phyloP scores from a whole-genome alignment of 2,797 vertebrate genomes.

The Cyprinodon diabolis region DNA sequence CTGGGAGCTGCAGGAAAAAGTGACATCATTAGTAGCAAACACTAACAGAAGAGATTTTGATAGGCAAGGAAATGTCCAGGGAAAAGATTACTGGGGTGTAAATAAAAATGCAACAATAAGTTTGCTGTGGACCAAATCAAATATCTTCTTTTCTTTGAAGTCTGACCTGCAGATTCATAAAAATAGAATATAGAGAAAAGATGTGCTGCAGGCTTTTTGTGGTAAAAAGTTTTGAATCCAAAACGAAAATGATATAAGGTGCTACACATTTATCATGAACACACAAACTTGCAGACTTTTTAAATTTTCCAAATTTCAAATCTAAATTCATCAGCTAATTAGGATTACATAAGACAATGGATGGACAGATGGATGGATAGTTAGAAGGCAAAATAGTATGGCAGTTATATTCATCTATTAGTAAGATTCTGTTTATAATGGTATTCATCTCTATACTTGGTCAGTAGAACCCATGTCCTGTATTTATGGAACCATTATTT shows the following conservation, averaged over 20 bases:
- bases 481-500: no score
- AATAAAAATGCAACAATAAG: background rate
- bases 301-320: background rate
- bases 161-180: background rate
- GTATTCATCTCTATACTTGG: no score
- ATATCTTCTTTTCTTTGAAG: background rate
- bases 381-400: no score
- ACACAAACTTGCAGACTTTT: background rate
- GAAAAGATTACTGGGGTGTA: constrained; percentile 26
- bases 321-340: background rate
- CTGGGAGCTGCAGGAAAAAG: constrained; percentile 88
- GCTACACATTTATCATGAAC: background rate
- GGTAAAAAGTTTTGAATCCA: background rate
- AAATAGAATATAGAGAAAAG: background rate
- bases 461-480: no score
- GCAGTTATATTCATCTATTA: no score
- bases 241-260: no score
- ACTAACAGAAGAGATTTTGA: background rate
- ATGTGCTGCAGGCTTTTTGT: background rate
- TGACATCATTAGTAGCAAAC: constrained; percentile 40
- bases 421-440: no score
- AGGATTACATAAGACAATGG: no score
- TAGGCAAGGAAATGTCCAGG: constrained; percentile 5
- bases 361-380: background rate
- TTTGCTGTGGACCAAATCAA: background rate